Evolutionary conservation across 2,888 invertebrate genomes (phyloP), one percentile per base, ranked within the genome.

Genomic region (Nemoura dubitans): DNA sequence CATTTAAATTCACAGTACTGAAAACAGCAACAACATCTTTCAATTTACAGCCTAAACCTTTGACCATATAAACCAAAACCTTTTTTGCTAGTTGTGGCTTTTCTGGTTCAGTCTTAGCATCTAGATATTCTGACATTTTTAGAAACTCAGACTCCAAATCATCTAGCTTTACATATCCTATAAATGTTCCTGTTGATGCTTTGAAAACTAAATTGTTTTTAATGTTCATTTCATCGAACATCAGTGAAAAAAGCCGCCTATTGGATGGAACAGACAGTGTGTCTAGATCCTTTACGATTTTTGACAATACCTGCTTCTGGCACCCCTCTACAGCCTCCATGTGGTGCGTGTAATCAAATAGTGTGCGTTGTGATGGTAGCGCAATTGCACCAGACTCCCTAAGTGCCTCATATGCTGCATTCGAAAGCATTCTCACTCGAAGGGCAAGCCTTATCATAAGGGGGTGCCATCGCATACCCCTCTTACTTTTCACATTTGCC

Each of bases 401-500:
- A 14, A 85, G 26, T 7, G 85, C 30, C 25, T 76, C 76, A 26
- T 59, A 85, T 5, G 85, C 43, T 28, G 85, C 1, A 43, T 28
- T 43, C 0, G 85, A 85, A 27, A 28, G 10, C n/a, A 59, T 59
- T n/a, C 25, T 43, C 1, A 85, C 21, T 14, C 76, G 16, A 10
- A 85, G 59, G 2, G 42, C 85, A 16, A 85, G 42, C n/a, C 85
- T 6, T 16, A 85, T 85, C 76, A 85, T 59, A 3, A 85, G n/a
- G 0, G 85, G 85, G 29, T 85, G 85, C 85, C 85, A 85, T 85
- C 59, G 3, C 76, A 85, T 85, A 2, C 85, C 85, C 28, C 29
- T 76, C 76, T n/a, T 59, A 21, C 26, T 85, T 6, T 59, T 85
- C 7, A 25, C 21, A 25, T 42, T 43, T 1, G 76, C 30, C 7